These are phyloP conservation scores for Lemur catta DNA, from an alignment of 2,797 vertebrate species.

Conservation along the genomic window DNA sequence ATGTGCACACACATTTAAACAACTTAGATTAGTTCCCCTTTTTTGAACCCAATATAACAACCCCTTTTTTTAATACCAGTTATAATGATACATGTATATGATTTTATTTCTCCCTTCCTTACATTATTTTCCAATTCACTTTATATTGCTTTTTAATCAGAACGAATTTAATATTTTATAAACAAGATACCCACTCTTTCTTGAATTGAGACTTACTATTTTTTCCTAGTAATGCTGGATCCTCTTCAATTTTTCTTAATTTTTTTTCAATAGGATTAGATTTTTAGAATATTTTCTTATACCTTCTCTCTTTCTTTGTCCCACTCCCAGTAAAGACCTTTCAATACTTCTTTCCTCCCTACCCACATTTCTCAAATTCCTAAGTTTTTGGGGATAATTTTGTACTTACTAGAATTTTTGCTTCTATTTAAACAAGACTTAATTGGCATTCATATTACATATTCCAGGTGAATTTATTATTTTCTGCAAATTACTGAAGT, in stretches of 20 bases:
- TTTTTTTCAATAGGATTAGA: not conserved
- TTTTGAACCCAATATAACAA: not conserved
- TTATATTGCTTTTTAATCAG: not conserved
- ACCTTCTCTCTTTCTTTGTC: not conserved
- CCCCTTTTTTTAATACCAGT: not conserved
- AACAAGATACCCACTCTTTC: not conserved
- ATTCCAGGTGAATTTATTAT: not conserved
- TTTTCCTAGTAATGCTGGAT: not conserved
- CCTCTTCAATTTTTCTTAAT: not conserved
- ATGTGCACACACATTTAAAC: not conserved
- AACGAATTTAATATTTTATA: not conserved
- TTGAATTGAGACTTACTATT: not conserved
- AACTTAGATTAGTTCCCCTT: not conserved
- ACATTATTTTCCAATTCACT: not conserved
- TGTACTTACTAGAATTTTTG: not conserved
- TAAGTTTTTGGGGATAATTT: not conserved
- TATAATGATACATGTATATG: not conserved
- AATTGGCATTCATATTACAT: not conserved
- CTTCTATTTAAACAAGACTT: not conserved
- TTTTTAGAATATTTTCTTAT: not conserved
- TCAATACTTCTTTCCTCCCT: not conserved
- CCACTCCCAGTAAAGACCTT: not conserved
- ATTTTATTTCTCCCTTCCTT: not conserved
- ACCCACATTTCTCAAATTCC: not conserved
- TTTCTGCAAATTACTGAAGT: not conserved